Conservation (phyloP, 2,888 invertebrate genomes). For the Hyposoter dolosus region DNA sequence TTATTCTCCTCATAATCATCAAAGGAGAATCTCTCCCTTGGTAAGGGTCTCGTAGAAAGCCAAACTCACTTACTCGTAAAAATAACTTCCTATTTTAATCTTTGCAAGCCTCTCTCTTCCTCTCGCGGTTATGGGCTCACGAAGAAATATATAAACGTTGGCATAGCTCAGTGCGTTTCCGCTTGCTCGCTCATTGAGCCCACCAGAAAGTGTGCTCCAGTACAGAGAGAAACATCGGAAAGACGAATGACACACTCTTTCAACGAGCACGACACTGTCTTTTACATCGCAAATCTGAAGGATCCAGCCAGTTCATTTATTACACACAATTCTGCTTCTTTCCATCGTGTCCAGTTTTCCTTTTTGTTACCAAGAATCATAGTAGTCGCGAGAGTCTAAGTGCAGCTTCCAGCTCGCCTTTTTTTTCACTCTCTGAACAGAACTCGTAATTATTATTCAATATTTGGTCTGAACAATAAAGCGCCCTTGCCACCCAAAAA, state of each 20-base stretch:
- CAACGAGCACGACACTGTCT: slow-evolving; percentile 49
- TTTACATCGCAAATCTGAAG: slow-evolving; percentile 57
- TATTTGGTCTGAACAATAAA: too few relatives aligned
- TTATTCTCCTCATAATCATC: slow-evolving; percentile 38
- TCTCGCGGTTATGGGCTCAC: slow-evolving; percentile 32
- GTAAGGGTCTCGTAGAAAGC: slow-evolving; percentile 36
- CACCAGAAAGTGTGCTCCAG: slow-evolving; percentile 64
- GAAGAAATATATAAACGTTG: slow-evolving; percentile 14
- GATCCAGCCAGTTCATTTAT: slow-evolving; percentile 62
- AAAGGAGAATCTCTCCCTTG: slow-evolving; percentile 31
- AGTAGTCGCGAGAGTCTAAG: slow-evolving; percentile 25
- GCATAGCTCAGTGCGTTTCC: slow-evolving; percentile 70
- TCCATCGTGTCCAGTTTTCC: slow-evolving; percentile 4
- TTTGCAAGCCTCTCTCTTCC: slow-evolving; percentile 12
- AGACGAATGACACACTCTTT: slow-evolving; percentile 64
- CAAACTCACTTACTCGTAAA: slow-evolving; percentile 62
- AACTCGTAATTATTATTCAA: too few relatives aligned
- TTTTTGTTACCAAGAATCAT: slow-evolving; percentile 21
- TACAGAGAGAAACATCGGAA: slow-evolving; percentile 46
- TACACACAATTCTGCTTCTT: slow-evolving; percentile 47
- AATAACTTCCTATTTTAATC: slow-evolving; percentile 70
- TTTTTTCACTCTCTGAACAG: not conserved
- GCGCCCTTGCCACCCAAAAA: too few relatives aligned
- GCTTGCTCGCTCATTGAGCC: slow-evolving; percentile 76
- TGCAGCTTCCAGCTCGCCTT: slow-evolving; percentile 24